phyloP scores from a whole-genome alignment of 1,140 invertebrate species.

The Drosophila parabipectinata region DNA sequence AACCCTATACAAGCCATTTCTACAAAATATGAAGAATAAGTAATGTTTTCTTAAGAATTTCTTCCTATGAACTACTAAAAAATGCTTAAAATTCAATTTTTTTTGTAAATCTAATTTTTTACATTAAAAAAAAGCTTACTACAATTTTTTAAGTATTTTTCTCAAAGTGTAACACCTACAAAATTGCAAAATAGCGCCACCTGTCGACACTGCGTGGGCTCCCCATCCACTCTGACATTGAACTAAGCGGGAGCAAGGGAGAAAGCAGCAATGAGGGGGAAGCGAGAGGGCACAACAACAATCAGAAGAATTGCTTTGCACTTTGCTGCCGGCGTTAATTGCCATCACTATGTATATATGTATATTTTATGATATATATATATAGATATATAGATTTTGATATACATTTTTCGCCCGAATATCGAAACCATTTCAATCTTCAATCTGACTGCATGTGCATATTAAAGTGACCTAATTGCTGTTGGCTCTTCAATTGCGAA shows the following conservation, averaged over 20 bases:
- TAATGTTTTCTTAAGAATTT: neutral
- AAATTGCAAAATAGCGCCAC: constrained; percentile 1
- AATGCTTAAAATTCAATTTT: too few relatives aligned
- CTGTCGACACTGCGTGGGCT: neutral
- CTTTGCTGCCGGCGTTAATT: constrained; percentile 64
- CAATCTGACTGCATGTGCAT: constrained; percentile 55
- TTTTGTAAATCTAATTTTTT: too few relatives aligned
- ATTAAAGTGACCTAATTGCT: constrained; percentile 77
- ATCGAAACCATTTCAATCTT: constrained; percentile 9
- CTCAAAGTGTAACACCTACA: neutral
- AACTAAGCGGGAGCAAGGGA: constrained; percentile 5
- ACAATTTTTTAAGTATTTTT: neutral
- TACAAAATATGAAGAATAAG: constrained; percentile 1
- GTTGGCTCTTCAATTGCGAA: constrained; percentile 45
- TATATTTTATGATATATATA: neutral
- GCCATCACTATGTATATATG: constrained; percentile 39
- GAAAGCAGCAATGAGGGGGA: constrained; percentile 8
- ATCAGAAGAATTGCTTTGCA: constrained; percentile 59
- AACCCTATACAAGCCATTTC: too few relatives aligned
- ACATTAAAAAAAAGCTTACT: too few relatives aligned
- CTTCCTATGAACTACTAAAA: too few relatives aligned
- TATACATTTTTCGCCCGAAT: constrained; percentile 25
- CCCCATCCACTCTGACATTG: constrained; percentile 1
- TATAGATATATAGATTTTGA: constrained; percentile 22
- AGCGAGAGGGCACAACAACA: constrained; percentile 10